phyloP scores from a whole-genome alignment of 2,888 invertebrate genomes.

The Pollenia angustigena region DNA sequence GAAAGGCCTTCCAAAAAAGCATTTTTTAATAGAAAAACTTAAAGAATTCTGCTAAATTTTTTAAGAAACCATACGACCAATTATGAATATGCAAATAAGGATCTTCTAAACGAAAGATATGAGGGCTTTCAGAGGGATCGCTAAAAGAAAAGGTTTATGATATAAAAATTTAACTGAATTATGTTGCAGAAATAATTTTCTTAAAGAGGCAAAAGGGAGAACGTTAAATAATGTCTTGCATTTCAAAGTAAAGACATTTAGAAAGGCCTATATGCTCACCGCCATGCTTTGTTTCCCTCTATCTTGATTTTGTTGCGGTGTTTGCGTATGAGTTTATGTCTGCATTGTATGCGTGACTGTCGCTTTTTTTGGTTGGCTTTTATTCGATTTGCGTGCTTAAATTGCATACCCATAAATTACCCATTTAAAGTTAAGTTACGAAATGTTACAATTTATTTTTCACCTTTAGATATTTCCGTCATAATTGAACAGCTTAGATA shows the following conservation, averaged over 20 bases:
- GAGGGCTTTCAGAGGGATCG: neutral
- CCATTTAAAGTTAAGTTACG: constrained; percentile 50
- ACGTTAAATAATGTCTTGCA: too few species aligned
- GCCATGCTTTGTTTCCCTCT: neutral
- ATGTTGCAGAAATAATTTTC: too few species aligned
- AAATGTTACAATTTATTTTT: constrained; percentile 29
- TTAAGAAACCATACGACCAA: too few species aligned
- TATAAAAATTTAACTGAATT: too few species aligned
- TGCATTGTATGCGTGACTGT: neutral
- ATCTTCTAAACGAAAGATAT: too few species aligned
- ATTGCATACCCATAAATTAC: constrained; percentile 34
- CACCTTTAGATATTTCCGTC: neutral
- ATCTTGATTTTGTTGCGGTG: neutral
- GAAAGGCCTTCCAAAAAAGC: too few species aligned
- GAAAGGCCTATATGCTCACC: neutral
- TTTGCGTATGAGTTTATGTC: neutral
- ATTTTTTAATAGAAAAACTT: too few species aligned
- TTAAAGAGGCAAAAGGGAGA: too few species aligned
- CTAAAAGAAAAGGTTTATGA: too few species aligned
- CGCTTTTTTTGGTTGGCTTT: constrained; percentile 18
- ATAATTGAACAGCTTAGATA: constrained; percentile 2
- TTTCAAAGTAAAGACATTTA: too few species aligned
- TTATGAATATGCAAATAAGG: too few species aligned
- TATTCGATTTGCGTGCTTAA: constrained; percentile 22
- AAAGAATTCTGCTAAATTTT: too few species aligned